These are phyloP conservation scores for Charanyca ferruginea DNA, from an alignment of 2,888 invertebrate genomes.

Conservation along the genomic window DNA sequence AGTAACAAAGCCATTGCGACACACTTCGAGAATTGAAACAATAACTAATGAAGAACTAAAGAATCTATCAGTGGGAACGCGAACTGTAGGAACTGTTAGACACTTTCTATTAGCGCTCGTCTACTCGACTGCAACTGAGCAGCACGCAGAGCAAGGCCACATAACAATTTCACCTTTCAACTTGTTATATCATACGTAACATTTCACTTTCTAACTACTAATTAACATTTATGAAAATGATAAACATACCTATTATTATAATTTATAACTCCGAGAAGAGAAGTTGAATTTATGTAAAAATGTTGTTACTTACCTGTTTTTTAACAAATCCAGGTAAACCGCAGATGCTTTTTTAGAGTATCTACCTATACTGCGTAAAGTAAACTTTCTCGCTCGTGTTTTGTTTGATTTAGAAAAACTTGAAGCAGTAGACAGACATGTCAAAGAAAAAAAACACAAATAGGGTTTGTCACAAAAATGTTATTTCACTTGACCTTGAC, in stretches of 20 bases:
- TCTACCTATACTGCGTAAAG: background rate
- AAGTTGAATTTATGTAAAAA: slow-evolving; percentile 25
- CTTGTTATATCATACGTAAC: slow-evolving; percentile 80
- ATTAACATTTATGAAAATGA: slow-evolving; percentile 55
- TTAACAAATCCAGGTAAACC: slow-evolving; percentile 13
- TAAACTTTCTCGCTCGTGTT: slow-evolving; percentile 6
- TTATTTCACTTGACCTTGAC: slow-evolving; percentile 60
- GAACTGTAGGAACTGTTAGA: slow-evolving; percentile 57
- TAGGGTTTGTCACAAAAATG: slow-evolving; percentile 41
- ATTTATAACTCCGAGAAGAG: slow-evolving; percentile 8
- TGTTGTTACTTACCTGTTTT: slow-evolving; percentile 36
- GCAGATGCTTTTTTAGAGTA: background rate
- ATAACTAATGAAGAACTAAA: slow-evolving; percentile 31
- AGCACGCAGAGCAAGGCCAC: slow-evolving; percentile 67
- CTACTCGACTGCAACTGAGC: slow-evolving; percentile 57
- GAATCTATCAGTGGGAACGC: slow-evolving; percentile 31
- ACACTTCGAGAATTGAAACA: slow-evolving; percentile 47
- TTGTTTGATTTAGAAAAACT: slow-evolving; percentile 1
- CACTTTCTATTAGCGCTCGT: slow-evolving; percentile 72
- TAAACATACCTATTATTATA: slow-evolving; percentile 47
- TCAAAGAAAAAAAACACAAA: background rate
- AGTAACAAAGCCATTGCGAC: slow-evolving; percentile 76
- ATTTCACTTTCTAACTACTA: slow-evolving; percentile 78
- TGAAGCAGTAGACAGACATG: background rate
- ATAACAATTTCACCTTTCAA: slow-evolving; percentile 86